Base-by-base conservation (phyloP, 2,888 invertebrate species). In the Eilema griseolum region DNA sequence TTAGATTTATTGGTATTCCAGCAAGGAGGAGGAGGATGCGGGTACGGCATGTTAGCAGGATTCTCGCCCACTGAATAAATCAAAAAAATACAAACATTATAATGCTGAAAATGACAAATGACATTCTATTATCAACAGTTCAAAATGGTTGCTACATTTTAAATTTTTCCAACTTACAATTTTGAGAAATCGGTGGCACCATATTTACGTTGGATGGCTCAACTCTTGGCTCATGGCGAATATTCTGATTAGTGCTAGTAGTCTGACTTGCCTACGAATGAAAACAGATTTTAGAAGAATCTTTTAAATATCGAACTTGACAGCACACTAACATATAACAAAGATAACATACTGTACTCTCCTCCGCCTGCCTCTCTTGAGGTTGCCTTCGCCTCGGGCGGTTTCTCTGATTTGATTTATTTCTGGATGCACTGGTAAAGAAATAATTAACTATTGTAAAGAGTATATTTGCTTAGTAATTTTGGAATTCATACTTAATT, bases 1-100 rank as follows among this genome's bases (percentile, higher is more conserved):
- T 95, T 95, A 16, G 93, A 90, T 85, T 95, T 95, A 41, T 78
- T 88, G 11, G 86, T 89, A 74, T 89, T 93, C 94, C 95, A 95
- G 66, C 90, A 90, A 11, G 92, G 93, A 7, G 92, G 93, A 7
- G 92, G 93, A 20, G 91, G 69, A 70, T 92, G 91, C 0, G 92
- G 85, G 73, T 92, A 95, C 3, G 91, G 90, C 82, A 91, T 87
- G 75, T 86, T 91, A 1, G 82, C 85, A 7, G 89, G 82, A 69
- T 85, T 89, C 28, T 94, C 94, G 65, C 82, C 93, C 90, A 81
- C 63, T 87, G 86, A 77, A 76, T 69, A n/a, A 66, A 70, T 67
- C 65, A 31, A 66, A 65, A 57, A 0, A 37, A 37, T 41, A 8
- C 31, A 31, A 73, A 46, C 28, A 26, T 46, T 24, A 52, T 28